These are phyloP conservation scores for Callinectes sapidus DNA, from an alignment of 2,888 invertebrate genomes.

Conservation along the genomic window DNA sequence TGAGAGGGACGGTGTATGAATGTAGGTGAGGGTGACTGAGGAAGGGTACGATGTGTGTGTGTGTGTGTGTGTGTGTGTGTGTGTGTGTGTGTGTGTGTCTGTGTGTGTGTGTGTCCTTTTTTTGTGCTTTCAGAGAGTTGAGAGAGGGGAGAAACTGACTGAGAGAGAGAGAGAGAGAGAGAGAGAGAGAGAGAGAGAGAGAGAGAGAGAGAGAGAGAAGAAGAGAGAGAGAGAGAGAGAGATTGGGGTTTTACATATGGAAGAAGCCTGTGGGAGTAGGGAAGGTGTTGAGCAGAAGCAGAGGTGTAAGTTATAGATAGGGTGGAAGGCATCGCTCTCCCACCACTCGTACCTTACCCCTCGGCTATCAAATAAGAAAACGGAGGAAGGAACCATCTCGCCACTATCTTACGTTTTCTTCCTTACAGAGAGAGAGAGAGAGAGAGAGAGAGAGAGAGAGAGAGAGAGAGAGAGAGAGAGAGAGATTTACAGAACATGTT, in stretches of 20 bases:
- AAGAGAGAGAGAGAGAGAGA: not conserved
- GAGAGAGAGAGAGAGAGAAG: not conserved
- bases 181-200: slow-evolving; percentile 1
- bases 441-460: not conserved
- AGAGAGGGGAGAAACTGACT: not conserved
- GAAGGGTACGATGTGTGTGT: not conserved
- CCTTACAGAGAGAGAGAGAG: not conserved
- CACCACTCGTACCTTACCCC: not conserved
- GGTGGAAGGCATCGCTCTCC: not conserved
- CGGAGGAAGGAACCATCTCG: not conserved
- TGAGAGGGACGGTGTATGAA: not conserved
- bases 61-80: not conserved
- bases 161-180: not conserved
- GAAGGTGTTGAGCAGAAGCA: not conserved
- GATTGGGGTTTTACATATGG: not conserved
- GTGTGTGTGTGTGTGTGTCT: too few relatives aligned
- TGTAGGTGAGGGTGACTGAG: not conserved
- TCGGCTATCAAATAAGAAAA: not conserved
- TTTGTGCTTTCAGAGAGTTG: not conserved
- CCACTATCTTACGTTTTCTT: not conserved
- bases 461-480: not conserved
- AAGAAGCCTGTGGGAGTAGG: too few relatives aligned
- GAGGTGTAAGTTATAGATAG: not conserved
- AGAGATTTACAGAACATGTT: not conserved
- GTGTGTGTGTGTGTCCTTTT: not conserved